These are phyloP conservation scores for Maconellicoccus hirsutus DNA, from an alignment of 1,140 invertebrate genomes.

Conservation along the genomic window DNA sequence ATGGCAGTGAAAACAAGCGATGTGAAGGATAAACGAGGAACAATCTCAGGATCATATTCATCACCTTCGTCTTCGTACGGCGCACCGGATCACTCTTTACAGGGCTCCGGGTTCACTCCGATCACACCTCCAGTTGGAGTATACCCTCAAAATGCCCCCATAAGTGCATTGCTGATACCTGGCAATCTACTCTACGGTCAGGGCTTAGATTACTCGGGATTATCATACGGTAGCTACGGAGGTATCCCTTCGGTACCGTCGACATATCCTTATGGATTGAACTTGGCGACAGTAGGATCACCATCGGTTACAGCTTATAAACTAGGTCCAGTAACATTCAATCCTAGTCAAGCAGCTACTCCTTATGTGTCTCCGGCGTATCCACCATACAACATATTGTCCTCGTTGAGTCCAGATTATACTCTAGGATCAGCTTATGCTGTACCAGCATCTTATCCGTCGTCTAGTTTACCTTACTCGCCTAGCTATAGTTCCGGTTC, in stretches of 20 bases:
- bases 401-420: not conserved
- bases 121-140: not conserved
- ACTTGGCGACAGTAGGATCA: not conserved
- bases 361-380: not conserved
- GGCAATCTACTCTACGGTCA: not conserved
- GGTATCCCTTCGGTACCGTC: not conserved
- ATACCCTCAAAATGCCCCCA: not conserved
- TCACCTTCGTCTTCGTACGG: not conserved
- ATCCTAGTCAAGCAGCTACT: not conserved
- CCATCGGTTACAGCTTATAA: not conserved
- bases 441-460: not conserved
- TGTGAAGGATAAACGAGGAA: conserved; percentile 3
- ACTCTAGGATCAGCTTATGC: not conserved
- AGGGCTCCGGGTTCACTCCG: not conserved
- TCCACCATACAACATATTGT: not conserved
- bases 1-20: not conserved
- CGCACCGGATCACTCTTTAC: not conserved
- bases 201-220: conserved; percentile 3
- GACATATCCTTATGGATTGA: not conserved
- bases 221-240: not conserved
- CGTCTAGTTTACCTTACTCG: not conserved
- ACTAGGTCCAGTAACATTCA: not conserved
- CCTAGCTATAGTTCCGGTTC: not conserved
- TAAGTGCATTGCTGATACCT: not conserved
- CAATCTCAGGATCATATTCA: not conserved